Conservation (phyloP, 2,113 vertebrate genomes). For the Cololabis saira region DNA sequence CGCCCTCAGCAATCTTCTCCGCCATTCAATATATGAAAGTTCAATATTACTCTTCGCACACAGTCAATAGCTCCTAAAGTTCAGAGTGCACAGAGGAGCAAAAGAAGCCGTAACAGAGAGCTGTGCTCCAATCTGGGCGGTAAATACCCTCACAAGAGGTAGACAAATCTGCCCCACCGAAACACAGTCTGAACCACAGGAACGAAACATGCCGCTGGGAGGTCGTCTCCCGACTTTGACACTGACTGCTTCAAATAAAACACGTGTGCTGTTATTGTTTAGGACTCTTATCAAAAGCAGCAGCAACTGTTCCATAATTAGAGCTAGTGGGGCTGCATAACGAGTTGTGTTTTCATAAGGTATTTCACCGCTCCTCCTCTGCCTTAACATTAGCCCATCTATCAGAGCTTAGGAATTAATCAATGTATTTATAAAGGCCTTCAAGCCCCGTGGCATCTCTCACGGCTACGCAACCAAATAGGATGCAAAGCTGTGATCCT, state of each 20-base stretch:
- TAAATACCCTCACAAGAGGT: constrained; percentile 24
- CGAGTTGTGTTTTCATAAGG: constrained; percentile 39
- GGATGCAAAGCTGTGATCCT: constrained; percentile 85
- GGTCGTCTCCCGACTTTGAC: not conserved
- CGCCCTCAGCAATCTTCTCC: constrained; percentile 15
- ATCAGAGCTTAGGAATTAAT: constrained; percentile 80
- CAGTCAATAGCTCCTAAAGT: constrained; percentile 44
- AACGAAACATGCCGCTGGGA: constrained; percentile 22
- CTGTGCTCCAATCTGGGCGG: constrained; percentile 24
- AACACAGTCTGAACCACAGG: not conserved
- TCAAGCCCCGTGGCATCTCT: constrained; percentile 76
- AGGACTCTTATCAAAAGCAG: constrained; percentile 30
- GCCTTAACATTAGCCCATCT: constrained; percentile 73
- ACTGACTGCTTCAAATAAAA: constrained; percentile 26
- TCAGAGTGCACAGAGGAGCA: constrained; percentile 26
- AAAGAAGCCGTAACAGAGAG: constrained; percentile 30
- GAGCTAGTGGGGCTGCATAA: constrained; percentile 30
- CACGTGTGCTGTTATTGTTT: constrained; percentile 26
- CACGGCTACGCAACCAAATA: constrained; percentile 79
- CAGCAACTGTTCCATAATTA: constrained; percentile 34
- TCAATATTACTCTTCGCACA: constrained; percentile 21
- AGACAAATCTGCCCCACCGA: constrained; percentile 23
- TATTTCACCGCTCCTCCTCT: constrained; percentile 60
- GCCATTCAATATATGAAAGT: constrained; percentile 26
- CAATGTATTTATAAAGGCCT: constrained; percentile 81